Evolutionary conservation across 2,113 vertebrate genomes (phyloP), one percentile per base, ranked within the genome.

Genomic region (Pseudolaguvia tuberculata): DNA sequence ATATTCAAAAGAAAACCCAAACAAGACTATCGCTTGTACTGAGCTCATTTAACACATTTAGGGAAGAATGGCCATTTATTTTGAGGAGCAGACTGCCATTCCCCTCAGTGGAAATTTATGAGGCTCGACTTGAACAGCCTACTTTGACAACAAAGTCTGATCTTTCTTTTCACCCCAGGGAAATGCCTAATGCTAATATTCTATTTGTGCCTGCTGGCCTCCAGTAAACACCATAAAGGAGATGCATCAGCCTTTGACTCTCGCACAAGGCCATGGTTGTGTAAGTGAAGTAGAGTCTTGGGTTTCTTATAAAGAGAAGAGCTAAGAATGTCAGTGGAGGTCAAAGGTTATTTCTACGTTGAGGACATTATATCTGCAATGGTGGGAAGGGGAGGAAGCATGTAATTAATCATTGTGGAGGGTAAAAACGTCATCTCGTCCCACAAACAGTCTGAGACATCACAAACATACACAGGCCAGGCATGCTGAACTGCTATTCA

Each of bases 351-450:
- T 69, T 47, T 70, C 63, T 39, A 47, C 59, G 65, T 21, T n/a
- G 51, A 42, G 51, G 48, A 58, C 65, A 70, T 71, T 17, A 70
- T 5, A 27, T 56, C 73, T 47, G 55, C 55, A 20, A 29, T 52
- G 51, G 66, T 74, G 79, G 79, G 75, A 81, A 78, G 68, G 51
- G 21, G 25, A 58, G 59, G n/a, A 59, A 74, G 65, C 77, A 72
- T 51, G 51, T 45, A 82, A 81, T 76, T 73, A 78, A 76, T 84
- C 81, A 84, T 56, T 25, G 50, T 29, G 13, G 27, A 18, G 61
- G 65, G 53, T 78, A 56, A 62, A 42, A 58, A 61, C 53, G 65
- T 57, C 63, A 57, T 68, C 51, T 61, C 57, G 58, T 76, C 72
- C 31, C 73, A 75, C 63, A 72, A 35, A 35, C 59, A 73, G 27